phyloP scores from a whole-genome alignment of 2,113 vertebrate genomes.

The Xenopus laevis region DNA sequence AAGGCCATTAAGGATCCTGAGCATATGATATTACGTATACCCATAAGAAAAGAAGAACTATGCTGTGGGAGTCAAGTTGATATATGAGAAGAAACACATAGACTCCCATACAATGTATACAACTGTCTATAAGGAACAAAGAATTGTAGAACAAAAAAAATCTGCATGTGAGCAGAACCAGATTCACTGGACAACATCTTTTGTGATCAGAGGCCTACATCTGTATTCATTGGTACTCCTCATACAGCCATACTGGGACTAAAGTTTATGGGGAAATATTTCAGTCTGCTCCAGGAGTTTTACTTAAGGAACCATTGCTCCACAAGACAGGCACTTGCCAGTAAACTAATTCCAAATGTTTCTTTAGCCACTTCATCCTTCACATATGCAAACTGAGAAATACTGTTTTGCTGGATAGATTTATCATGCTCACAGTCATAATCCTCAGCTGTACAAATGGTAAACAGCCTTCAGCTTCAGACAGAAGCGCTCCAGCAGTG shows the following conservation, averaged over 20 bases:
- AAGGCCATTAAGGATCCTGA: no score
- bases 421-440: constrained; percentile 44
- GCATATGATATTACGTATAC: no score
- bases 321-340: constrained; percentile 28
- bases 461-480: constrained; percentile 42
- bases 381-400: constrained; percentile 41
- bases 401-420: constrained; percentile 38
- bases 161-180: no score
- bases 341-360: constrained; percentile 45
- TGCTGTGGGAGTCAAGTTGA: no score
- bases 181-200: no score
- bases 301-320: background rate
- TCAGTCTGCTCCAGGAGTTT: constrained; percentile 9
- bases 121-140: no score
- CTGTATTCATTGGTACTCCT: no score
- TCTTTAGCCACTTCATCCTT: constrained; percentile 37
- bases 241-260: background rate
- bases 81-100: no score
- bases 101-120: no score
- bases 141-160: no score
- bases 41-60: no score
- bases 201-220: no score
- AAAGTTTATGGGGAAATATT: constrained; percentile 13
- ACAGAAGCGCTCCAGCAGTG: constrained; percentile 45
- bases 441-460: constrained; percentile 43